phyloP scores from a whole-genome alignment of 92 coral and sea anemone species.

The Bergia puertoricense region DNA sequence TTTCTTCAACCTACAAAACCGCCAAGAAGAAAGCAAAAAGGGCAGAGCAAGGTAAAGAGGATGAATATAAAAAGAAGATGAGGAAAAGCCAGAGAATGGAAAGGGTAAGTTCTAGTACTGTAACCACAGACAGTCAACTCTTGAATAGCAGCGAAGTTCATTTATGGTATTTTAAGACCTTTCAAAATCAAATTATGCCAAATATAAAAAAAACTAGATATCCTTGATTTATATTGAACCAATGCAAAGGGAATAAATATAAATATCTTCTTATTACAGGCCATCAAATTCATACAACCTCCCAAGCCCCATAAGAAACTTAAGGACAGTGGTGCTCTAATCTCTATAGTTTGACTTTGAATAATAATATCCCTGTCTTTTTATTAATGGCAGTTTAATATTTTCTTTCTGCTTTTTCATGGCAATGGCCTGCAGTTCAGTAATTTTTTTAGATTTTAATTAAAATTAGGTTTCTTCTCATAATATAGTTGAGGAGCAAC shows the following conservation, averaged over 20 bases:
- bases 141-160: background rate
- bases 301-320: background rate
- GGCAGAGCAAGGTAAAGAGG: constrained; percentile 29
- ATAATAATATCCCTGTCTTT: background rate
- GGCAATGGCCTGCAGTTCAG: background rate
- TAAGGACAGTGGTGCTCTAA: background rate
- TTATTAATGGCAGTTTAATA: background rate
- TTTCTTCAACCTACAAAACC: constrained; percentile 39
- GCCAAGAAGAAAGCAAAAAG: constrained; percentile 38
- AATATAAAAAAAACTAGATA: background rate
- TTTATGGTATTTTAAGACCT: background rate
- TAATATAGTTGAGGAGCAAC: background rate
- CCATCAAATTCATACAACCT: background rate
- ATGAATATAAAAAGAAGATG: constrained; percentile 29
- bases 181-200: background rate
- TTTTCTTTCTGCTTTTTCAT: background rate
- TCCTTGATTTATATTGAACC: background rate
- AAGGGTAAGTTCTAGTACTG: constrained; percentile 33
- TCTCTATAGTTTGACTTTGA: background rate
- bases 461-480: background rate
- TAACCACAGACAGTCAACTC: background rate
- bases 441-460: background rate
- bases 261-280: background rate
- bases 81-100: constrained; percentile 40
- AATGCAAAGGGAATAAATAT: background rate